phyloP scores from a whole-genome alignment of 1,140 invertebrate genomes.

The Hycleus phaleratus region DNA sequence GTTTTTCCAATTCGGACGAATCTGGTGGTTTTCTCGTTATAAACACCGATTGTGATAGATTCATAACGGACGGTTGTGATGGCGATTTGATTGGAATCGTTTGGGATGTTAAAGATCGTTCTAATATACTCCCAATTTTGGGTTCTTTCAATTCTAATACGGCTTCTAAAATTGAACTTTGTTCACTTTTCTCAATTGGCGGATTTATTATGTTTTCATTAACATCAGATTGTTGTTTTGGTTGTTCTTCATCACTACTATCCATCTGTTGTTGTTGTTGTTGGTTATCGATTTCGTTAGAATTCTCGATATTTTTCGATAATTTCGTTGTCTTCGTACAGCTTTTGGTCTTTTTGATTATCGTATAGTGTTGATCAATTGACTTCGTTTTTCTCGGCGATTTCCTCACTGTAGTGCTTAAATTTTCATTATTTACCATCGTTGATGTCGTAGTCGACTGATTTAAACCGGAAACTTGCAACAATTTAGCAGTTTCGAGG shows the following conservation, averaged over 20 bases:
- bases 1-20: not conserved
- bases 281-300: conserved; percentile 21
- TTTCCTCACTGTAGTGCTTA: conserved; percentile 1
- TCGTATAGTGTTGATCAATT: not conserved
- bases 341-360: not conserved
- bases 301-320: conserved; percentile 2
- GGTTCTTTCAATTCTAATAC: conserved; percentile 29
- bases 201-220: conserved; percentile 27
- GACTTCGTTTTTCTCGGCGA: conserved; percentile 3
- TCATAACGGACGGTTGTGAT: conserved; percentile 1
- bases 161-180: conserved; percentile 35
- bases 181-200: conserved; percentile 22
- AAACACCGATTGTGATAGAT: conserved; percentile 25
- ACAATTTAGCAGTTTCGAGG: conserved; percentile 61
- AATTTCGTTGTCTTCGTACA: not conserved
- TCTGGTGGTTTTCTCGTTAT: conserved; percentile 33
- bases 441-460: conserved; percentile 6
- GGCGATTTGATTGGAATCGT: conserved; percentile 26
- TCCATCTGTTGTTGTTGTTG: conserved; percentile 13
- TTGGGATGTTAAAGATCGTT: conserved; percentile 35
- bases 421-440: conserved; percentile 25
- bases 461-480: conserved; percentile 65
- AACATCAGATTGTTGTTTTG: conserved; percentile 19
- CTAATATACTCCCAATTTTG: conserved; percentile 35
- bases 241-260: conserved; percentile 4